Percentiles rank a stretch among this genome's conserved stretches.
Evolutionary conservation across 2,888 invertebrate species (phyloP).

Genomic region (Volucella inflata): DNA sequence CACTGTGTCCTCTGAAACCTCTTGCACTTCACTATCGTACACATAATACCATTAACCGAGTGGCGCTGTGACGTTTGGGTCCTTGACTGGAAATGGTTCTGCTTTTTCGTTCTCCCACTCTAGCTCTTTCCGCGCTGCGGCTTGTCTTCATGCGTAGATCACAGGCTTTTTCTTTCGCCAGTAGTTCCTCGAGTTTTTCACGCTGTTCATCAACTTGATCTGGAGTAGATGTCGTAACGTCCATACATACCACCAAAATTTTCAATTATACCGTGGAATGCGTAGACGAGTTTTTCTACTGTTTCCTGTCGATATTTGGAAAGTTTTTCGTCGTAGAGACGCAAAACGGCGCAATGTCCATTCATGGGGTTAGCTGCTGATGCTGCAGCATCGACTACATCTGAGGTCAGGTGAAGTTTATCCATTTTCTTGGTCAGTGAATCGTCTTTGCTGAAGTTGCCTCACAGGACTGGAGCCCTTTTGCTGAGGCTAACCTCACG

Average conservation of each 20-base stretch:
- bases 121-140: slow-evolving; percentile 84
- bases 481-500: slow-evolving; percentile 81
- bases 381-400: slow-evolving; percentile 16
- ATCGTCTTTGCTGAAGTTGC: slow-evolving; percentile 77
- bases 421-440: slow-evolving; percentile 76
- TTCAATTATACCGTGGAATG: slow-evolving; percentile 97
- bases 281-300: slow-evolving; percentile 90
- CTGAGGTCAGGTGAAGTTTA: slow-evolving; percentile 64
- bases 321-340: slow-evolving; percentile 87
- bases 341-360: slow-evolving; percentile 96
- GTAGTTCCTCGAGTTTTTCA: slow-evolving; percentile 82
- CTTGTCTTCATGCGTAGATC: slow-evolving; percentile 83
- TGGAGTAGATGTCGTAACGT: slow-evolving; percentile 88
- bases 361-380: slow-evolving; percentile 73
- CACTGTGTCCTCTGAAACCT: too few relatives aligned
- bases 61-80: too few relatives aligned
- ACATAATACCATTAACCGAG: too few relatives aligned
- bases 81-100: too few relatives aligned
- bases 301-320: slow-evolving; percentile 86
- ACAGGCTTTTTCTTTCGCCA: slow-evolving; percentile 81
- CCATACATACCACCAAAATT: slow-evolving; percentile 96
- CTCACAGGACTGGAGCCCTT: slow-evolving; percentile 81
- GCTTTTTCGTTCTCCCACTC: slow-evolving; percentile 73
- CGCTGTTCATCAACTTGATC: slow-evolving; percentile 84
- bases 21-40: too few relatives aligned